A percentile compares a stretch with the other conserved stretches of the same genome.
phyloP scores from a whole-genome alignment of 2,888 invertebrate species.

The Erynnis tages region DNA sequence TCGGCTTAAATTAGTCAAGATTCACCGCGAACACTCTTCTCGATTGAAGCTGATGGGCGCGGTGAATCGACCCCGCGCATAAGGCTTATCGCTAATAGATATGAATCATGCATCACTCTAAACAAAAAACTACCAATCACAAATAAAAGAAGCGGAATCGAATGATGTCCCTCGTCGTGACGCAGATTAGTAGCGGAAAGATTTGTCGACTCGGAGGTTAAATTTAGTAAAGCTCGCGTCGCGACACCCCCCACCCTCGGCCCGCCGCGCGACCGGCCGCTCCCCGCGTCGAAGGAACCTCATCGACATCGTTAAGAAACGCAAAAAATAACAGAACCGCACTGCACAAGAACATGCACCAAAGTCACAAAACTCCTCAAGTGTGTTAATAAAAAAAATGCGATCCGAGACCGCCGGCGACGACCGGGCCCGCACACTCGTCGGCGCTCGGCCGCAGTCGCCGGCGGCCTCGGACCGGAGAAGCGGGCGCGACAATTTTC shows the following conservation, averaged over 20 bases:
- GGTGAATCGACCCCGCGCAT: conserved; percentile 26
- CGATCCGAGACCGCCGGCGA: conserved; percentile 49
- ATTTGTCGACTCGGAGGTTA: conserved; percentile 9
- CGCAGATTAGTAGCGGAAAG: conserved; percentile 26
- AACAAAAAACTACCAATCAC: conserved; percentile 36
- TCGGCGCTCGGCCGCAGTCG: conserved; percentile 32
- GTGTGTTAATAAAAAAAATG: conserved; percentile 48
- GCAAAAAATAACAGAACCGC: conserved; percentile 46
- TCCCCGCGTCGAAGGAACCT: conserved; percentile 26
- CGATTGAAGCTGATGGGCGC: conserved; percentile 5
- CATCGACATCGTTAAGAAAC: conserved; percentile 31
- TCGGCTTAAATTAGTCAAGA: conserved; percentile 7
- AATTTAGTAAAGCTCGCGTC: conserved; percentile 15
- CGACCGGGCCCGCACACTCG: conserved; percentile 45
- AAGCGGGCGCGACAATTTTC: conserved; percentile 73
- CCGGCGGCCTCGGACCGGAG: conserved; percentile 52
- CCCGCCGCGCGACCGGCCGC: conserved; percentile 13
- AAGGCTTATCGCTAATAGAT: conserved; percentile 23
- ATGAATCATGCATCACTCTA: conserved; percentile 41
- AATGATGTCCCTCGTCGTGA: conserved; percentile 25
- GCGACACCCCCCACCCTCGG: too few species aligned
- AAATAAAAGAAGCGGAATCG: conserved; percentile 33
- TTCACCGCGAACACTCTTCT: conserved; percentile 3
- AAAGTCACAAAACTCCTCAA: conserved; percentile 47
- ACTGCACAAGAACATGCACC: conserved; percentile 60